These are phyloP conservation scores for Aleiodes leptofemur DNA, from an alignment of 2,888 invertebrate genomes.

Conservation along the genomic window DNA sequence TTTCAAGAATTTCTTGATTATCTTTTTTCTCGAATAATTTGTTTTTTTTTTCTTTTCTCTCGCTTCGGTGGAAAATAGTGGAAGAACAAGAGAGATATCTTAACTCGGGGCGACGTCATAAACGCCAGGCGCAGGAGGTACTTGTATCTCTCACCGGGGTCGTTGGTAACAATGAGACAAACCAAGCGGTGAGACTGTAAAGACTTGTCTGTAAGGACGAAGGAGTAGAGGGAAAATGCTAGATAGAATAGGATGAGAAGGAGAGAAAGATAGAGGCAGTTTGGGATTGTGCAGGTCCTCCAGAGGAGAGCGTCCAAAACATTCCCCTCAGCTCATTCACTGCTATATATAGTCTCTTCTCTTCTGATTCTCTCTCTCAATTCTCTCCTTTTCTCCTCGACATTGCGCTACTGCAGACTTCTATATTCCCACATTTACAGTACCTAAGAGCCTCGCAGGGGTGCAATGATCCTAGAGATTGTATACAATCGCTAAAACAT, in stretches of 20 bases:
- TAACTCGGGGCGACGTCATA: slow-evolving; percentile 70
- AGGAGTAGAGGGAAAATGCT: slow-evolving; percentile 6
- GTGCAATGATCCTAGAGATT: slow-evolving; percentile 70
- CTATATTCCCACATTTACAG: slow-evolving; percentile 63
- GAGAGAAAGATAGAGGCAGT: slow-evolving; percentile 19
- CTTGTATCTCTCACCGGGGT: slow-evolving; percentile 61
- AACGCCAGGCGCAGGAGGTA: slow-evolving; percentile 69
- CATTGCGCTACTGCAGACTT: slow-evolving; percentile 42
- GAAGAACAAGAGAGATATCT: slow-evolving; percentile 66
- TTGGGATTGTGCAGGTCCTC: slow-evolving; percentile 36
- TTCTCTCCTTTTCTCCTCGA: neutral
- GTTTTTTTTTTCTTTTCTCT: neutral
- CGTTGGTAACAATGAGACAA: slow-evolving; percentile 71
- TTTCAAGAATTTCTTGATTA: neutral
- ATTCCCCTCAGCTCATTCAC: slow-evolving; percentile 32
- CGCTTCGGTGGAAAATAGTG: slow-evolving; percentile 45
- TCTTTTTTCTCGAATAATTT: slow-evolving; percentile 26
- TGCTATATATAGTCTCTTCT: slow-evolving; percentile 18
- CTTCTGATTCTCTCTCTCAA: neutral
- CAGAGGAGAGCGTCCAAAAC: slow-evolving; percentile 34
- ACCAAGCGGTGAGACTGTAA: slow-evolving; percentile 56
- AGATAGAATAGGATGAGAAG: slow-evolving; percentile 1
- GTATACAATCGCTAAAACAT: slow-evolving; percentile 67
- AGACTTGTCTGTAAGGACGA: slow-evolving; percentile 18
- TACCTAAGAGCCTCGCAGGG: slow-evolving; percentile 70